Conservation (phyloP, 1,140 invertebrate genomes). For the Heliconius hewitsoni region DNA sequence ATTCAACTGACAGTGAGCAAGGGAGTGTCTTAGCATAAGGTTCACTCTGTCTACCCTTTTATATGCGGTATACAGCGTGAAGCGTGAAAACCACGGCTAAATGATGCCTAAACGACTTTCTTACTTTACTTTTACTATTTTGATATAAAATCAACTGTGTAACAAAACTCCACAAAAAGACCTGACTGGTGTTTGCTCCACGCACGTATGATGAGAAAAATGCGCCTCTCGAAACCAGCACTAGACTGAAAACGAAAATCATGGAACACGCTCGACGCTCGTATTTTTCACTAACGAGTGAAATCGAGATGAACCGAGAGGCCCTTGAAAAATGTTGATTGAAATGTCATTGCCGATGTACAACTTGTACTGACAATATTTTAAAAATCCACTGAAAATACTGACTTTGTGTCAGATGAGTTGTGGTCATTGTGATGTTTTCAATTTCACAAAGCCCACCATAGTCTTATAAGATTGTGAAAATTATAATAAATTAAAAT, state of each 20-base stretch:
- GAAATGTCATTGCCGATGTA: not conserved
- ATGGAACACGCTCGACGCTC: not conserved
- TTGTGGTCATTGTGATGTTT: not conserved
- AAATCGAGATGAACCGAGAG: not conserved
- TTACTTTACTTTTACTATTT: too few relatives aligned
- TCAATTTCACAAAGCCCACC: too few relatives aligned
- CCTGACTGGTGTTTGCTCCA: not conserved
- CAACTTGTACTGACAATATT: not conserved
- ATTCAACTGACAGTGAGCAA: too few relatives aligned
- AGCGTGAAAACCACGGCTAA: too few relatives aligned
- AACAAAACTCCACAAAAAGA: not conserved
- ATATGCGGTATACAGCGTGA: too few relatives aligned
- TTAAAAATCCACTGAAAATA: not conserved
- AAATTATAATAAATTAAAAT: too few relatives aligned
- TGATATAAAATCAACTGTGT: not conserved
- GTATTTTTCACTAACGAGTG: constrained; percentile 5
- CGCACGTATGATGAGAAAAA: constrained; percentile 33
- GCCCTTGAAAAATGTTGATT: constrained; percentile 1
- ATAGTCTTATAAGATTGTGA: too few relatives aligned
- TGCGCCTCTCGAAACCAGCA: constrained; percentile 21
- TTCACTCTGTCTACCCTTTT: too few relatives aligned
- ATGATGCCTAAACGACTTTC: too few relatives aligned
- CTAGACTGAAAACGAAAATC: constrained; percentile 20
- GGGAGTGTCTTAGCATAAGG: too few relatives aligned
- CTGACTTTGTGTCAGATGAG: not conserved